Evolutionary conservation across 2,888 invertebrate genomes (phyloP).

Genomic region (Tetragonula carbonaria): DNA sequence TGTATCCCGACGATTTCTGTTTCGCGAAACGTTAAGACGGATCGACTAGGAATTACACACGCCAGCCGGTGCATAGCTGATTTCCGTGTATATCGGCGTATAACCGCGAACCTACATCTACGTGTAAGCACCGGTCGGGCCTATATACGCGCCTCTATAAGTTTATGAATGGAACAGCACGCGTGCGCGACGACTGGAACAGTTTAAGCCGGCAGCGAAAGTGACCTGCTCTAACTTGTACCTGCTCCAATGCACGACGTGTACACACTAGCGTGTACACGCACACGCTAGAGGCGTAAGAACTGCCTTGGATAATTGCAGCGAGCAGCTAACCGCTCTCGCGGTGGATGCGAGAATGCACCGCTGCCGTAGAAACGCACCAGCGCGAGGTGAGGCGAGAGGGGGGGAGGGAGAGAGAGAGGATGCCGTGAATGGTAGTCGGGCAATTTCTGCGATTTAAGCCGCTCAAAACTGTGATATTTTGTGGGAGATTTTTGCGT

Average conservation of each 20-base stretch:
- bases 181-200: conserved; percentile 79
- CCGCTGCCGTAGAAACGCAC: conserved; percentile 52
- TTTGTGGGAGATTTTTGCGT: neutral
- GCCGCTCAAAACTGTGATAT: conserved; percentile 17
- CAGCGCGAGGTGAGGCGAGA: neutral
- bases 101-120: conserved; percentile 47
- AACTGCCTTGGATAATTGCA: conserved; percentile 75
- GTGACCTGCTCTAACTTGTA: conserved; percentile 75
- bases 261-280: conserved; percentile 43
- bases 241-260: conserved; percentile 57
- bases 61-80: neutral
- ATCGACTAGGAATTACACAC: conserved; percentile 30
- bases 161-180: conserved; percentile 80
- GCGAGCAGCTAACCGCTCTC: conserved; percentile 49
- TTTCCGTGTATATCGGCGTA: conserved; percentile 41
- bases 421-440: conserved; percentile 38
- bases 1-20: conserved; percentile 5
- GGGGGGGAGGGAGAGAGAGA: neutral
- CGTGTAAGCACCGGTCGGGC: conserved; percentile 4
- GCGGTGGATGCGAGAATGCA: conserved; percentile 40
- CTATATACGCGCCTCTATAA: conserved; percentile 56
- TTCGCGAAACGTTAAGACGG: conserved; percentile 25
- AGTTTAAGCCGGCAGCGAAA: conserved; percentile 76
- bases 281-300: conserved; percentile 58
- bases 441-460: conserved; percentile 23